phyloP scores from a whole-genome alignment of 2,888 invertebrate species.

The Lordiphosa fenestrarum region DNA sequence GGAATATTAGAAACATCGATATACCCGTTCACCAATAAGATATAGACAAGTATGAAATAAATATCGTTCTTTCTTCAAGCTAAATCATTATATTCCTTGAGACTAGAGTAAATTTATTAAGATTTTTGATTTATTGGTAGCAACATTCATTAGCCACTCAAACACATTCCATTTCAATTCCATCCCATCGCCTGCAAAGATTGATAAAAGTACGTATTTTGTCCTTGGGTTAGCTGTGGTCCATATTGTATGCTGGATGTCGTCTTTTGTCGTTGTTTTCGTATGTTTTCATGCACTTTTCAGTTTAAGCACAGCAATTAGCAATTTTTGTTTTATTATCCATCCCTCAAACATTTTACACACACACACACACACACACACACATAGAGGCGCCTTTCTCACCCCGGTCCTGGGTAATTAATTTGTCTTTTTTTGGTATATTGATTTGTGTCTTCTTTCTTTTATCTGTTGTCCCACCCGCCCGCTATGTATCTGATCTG shows the following conservation, averaged over 20 bases:
- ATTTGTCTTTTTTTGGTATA: constrained; percentile 20
- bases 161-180: too few relatives aligned
- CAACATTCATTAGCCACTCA: too few relatives aligned
- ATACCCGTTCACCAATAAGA: too few relatives aligned
- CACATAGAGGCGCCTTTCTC: constrained; percentile 1
- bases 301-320: neutral
- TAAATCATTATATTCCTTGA: too few relatives aligned
- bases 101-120: too few relatives aligned
- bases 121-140: too few relatives aligned
- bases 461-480: constrained; percentile 10
- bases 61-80: too few relatives aligned
- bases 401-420: constrained; percentile 19
- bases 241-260: constrained; percentile 39
- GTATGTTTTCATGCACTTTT: constrained; percentile 23
- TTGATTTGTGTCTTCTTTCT: constrained; percentile 20
- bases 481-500: constrained; percentile 15
- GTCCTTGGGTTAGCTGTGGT: constrained; percentile 1
- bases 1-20: too few relatives aligned
- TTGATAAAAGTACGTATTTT: too few relatives aligned
- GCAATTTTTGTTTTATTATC: neutral
- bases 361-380: constrained; percentile 1
- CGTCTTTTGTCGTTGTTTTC: constrained; percentile 31
- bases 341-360: neutral
- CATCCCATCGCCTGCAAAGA: too few relatives aligned
- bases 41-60: too few relatives aligned